These are phyloP conservation scores for Triplophysa bombifrons DNA, from an alignment of 2,797 vertebrate species.

Conservation along the genomic window DNA sequence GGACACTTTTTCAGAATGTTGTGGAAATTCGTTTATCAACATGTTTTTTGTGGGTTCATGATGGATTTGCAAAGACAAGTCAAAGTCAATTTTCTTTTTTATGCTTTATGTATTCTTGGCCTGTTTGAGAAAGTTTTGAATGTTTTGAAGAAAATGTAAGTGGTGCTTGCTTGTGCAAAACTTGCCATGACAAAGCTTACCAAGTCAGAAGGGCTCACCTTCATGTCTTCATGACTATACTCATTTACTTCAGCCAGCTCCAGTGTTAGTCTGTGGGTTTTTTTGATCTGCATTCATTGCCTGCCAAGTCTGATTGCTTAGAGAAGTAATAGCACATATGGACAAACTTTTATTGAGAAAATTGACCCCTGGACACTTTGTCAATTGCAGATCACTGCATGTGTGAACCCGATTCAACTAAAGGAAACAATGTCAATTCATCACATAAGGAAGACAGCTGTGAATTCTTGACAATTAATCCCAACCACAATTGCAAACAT, in stretches of 20 bases:
- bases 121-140: too few relatives aligned
- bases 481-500: constrained; percentile 1
- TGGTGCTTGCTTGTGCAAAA: too few relatives aligned
- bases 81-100: too few relatives aligned
- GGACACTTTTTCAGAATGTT: background rate
- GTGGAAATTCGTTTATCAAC: background rate
- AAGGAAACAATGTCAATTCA: constrained; percentile 7
- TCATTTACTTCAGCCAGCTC: too few relatives aligned
- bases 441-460: constrained; percentile 39
- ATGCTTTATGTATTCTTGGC: too few relatives aligned
- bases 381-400: background rate
- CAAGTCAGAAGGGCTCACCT: too few relatives aligned
- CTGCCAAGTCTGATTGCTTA: background rate
- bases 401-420: background rate
- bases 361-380: background rate
- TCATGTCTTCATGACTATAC: too few relatives aligned
- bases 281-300: background rate
- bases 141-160: too few relatives aligned
- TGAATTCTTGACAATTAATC: constrained; percentile 17
- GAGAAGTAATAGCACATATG: background rate
- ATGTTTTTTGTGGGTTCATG: background rate
- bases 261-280: background rate
- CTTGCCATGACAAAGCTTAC: too few relatives aligned
- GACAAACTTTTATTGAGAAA: background rate
- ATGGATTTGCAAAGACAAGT: constrained; percentile 2